Percentiles rank a stretch among this genome's conserved stretches.
phyloP scores from a whole-genome alignment of 2,113 vertebrate genomes.

The Crotalus helleri region DNA sequence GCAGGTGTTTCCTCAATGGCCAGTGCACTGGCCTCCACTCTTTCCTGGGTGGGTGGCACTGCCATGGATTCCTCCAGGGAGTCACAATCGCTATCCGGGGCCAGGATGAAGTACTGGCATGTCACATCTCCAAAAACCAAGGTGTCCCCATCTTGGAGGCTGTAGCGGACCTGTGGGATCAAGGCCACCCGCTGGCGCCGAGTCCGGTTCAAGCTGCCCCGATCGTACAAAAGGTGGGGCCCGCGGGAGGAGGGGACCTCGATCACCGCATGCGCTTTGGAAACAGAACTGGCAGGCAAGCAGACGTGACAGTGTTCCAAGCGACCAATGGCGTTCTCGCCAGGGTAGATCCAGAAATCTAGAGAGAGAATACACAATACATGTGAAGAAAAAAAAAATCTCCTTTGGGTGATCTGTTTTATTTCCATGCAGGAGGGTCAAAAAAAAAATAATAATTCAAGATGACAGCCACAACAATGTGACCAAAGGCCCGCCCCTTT shows the following conservation, averaged over 20 bases:
- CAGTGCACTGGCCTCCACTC: conserved; percentile 6
- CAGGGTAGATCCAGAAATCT: conserved; percentile 81
- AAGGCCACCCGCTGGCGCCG: conserved; percentile 74
- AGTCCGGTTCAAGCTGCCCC: conserved; percentile 84
- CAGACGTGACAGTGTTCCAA: conserved; percentile 73
- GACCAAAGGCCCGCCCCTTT: not conserved
- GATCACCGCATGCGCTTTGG: conserved; percentile 75
- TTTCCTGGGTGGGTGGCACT: conserved; percentile 44
- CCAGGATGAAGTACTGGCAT: conserved; percentile 73
- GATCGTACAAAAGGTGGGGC: conserved; percentile 78
- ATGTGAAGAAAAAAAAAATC: too few species aligned
- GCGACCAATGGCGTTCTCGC: conserved; percentile 82
- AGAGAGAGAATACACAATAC: not conserved
- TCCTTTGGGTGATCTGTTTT: not conserved
- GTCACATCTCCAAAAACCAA: conserved; percentile 82
- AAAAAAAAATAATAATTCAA: not conserved
- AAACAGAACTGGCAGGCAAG: conserved; percentile 76
- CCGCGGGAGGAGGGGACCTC: conserved; percentile 51
- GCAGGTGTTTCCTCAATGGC: conserved; percentile 60
- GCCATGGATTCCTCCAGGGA: conserved; percentile 50
- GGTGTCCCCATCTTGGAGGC: conserved; percentile 73
- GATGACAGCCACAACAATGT: not conserved
- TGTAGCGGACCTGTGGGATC: conserved; percentile 75
- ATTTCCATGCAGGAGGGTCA: too few species aligned
- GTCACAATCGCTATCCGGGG: conserved; percentile 13